Base-by-base conservation (phyloP, 2,113 vertebrate genomes). In the Actenoides lindsayi region DNA sequence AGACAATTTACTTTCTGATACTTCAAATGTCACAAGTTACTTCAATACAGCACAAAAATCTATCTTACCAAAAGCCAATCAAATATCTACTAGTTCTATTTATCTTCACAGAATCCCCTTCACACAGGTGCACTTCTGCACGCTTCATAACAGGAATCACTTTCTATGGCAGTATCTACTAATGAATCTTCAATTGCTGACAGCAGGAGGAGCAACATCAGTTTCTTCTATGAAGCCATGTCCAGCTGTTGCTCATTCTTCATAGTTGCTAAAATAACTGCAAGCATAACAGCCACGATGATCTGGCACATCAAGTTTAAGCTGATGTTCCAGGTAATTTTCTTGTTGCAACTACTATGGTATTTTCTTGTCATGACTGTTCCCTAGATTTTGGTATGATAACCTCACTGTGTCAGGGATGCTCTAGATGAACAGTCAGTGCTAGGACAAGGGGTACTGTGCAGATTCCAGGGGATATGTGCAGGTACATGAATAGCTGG, bases 121-220 rank as follows among this genome's bases (percentile, higher is more conserved):
- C 88, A 71, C 24, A 60, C 37, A 39, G 53, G 56, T 71, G 57
- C 50, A 93, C 39, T n/a, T 79, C 75, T 5, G 10, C 59, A 81
- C 1, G 21, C 64, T 85, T 95, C 27, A 17, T 88, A 79, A 82
- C 48, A 87, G 60, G 89, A 92, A 79, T 71, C 16, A 79, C 35
- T 87, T 92, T 80, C 60, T 70, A 7, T 46, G 51, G 67, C 2
- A 1, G 31, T 54, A 54, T 74, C 41, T 85, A 37, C 78, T 85
- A 83, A 96, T 70, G 74, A 94, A 96, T 93, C 81, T 82, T 82
- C 87, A 92, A 95, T 63, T 89, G 50, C 44, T 73, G 74, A 91
- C 78, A 93, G 81, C 3, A 17, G 67, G 74, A 79, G 65, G 6
- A 51, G 35, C 68, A 89, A 75, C 23, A 82, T 39, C 74, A 75